Percentiles rank a stretch among this genome's conserved stretches.
These are phyloP conservation scores for Dicrostonyx torquatus DNA, from an alignment of 2,797 vertebrate species.

Conservation along the genomic window DNA sequence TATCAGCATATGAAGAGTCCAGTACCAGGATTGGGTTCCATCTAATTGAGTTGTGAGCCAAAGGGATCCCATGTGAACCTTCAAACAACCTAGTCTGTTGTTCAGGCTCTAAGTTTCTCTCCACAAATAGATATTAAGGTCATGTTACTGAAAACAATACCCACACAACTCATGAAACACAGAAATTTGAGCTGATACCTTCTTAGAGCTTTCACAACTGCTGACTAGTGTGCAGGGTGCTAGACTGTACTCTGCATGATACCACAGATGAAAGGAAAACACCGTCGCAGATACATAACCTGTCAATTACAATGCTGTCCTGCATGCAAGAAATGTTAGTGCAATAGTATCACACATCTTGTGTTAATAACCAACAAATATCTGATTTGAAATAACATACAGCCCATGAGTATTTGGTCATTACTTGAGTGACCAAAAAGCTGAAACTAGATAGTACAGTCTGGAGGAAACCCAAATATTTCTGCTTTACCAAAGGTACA, in stretches of 20 bases:
- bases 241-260: neutral
- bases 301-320: too few species aligned
- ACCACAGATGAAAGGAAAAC: neutral
- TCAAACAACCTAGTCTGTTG: neutral
- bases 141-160: neutral
- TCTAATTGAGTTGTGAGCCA: neutral
- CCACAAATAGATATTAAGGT: neutral
- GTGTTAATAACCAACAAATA: neutral
- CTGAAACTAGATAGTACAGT: neutral
- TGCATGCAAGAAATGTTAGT: neutral
- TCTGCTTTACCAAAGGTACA: neutral
- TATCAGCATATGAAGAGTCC: neutral
- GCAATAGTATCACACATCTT: neutral
- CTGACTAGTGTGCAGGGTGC: neutral
- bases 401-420: too few species aligned
- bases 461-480: neutral
- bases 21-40: neutral
- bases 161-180: neutral
- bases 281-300: neutral
- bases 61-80: neutral
- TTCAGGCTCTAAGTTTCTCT: neutral
- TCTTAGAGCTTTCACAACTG: neutral
- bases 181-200: neutral
- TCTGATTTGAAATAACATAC: neutral
- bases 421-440: neutral